Evolutionary conservation across 2,113 vertebrate species (phyloP).

Genomic region (Pagrus major): DNA sequence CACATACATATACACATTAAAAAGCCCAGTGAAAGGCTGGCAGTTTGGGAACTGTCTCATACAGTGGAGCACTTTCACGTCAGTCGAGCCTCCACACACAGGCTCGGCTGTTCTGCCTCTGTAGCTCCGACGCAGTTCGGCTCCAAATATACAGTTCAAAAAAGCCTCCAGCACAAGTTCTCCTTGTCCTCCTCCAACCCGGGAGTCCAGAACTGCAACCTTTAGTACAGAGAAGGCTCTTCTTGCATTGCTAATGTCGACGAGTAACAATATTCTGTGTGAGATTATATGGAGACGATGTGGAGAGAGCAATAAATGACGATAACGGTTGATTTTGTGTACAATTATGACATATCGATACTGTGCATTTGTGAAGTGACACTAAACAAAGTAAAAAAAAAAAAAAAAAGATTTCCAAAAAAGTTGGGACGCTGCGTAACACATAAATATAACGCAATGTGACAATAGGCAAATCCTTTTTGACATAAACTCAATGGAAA

Average conservation of each 20-base stretch:
- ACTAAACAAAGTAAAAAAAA: slow-evolving; percentile 28
- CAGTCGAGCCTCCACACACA: slow-evolving; percentile 55
- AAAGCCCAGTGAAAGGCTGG: slow-evolving; percentile 34
- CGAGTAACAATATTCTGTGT: slow-evolving; percentile 57
- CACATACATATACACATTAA: slow-evolving; percentile 43
- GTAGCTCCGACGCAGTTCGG: slow-evolving; percentile 33
- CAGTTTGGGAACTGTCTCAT: slow-evolving; percentile 51
- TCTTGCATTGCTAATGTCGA: slow-evolving; percentile 56
- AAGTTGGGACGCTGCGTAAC: too few species aligned
- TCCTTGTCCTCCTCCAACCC: slow-evolving; percentile 62
- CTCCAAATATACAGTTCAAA: slow-evolving; percentile 72
- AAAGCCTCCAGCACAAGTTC: slow-evolving; percentile 67
- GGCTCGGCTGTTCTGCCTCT: slow-evolving; percentile 68
- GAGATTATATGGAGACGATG: background rate
- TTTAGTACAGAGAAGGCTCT: background rate
- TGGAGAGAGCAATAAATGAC: slow-evolving; percentile 3
- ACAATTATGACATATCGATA: slow-evolving; percentile 12
- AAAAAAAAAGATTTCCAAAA: too few species aligned
- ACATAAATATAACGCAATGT: too few species aligned
- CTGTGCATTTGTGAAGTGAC: slow-evolving; percentile 10
- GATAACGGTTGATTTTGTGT: background rate
- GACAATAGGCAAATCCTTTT: too few species aligned
- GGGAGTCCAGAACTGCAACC: slow-evolving; percentile 9
- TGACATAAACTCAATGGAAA: too few species aligned
- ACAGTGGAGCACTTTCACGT: slow-evolving; percentile 66